Base-by-base conservation (phyloP, 2,888 invertebrate genomes). In the Gandaritis pyraliata region DNA sequence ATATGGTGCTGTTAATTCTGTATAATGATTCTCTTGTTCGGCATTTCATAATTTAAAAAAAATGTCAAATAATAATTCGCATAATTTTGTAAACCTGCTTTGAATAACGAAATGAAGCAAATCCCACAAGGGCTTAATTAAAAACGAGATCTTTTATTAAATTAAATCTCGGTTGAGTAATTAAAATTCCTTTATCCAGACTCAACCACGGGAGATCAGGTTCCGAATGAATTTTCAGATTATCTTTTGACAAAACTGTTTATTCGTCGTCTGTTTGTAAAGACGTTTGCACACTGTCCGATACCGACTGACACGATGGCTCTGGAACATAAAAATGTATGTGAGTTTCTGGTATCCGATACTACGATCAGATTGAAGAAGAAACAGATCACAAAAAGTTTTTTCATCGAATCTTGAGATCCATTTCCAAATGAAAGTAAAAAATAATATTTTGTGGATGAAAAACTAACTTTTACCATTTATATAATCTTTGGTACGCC, bases 121-220 rank as follows among this genome's bases (percentile, higher is more conserved):
- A 69, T 63, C 47, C 48, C 38, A 58, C 62, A 63, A 57, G 56
- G 29, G 48, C 64, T 69, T 68, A 69, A 73, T 71, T 70, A 64
- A 66, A 69, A 64, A 68, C 52, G 63, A 61, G 49, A 61, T 55
- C 64, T 61, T 65, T 61, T 58, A 65, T 64, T 61, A 61, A 66
- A 68, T 65, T 54, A 63, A 66, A 64, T 57, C 45, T 47, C 55
- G 53, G 57, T 52, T 66, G 36, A 64, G 46, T 67, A 68, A 69
- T 70, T 66, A 65, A 70, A 65, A 71, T 71, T 69, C 62, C 63
- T 63, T 60, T 54, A 64, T 59, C 46, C 50, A 53, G 48, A 8
- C 58, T 16, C 16, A 68, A 47, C 69, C 68, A 43, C 65, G 59
- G 58, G 43, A 59, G 50, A 48, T 51, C 50, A 41, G 49, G 56